These are phyloP conservation scores for Epizoanthus scotinus DNA, from an alignment of 92 coral and sea anemone genomes.

Conservation along the genomic window DNA sequence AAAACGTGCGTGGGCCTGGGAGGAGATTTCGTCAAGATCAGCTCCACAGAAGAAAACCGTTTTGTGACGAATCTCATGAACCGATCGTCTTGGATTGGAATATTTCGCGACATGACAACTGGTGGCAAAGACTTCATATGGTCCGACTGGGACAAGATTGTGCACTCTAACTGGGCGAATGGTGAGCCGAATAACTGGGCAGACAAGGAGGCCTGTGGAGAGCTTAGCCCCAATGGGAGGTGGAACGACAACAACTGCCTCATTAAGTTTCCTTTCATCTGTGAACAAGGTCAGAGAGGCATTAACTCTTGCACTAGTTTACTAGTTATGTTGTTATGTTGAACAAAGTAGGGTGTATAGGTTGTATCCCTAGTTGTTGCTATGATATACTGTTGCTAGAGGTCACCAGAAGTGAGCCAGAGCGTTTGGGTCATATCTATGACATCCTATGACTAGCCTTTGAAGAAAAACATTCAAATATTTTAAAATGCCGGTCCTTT, in stretches of 20 bases:
- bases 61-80: slow-evolving; percentile 7
- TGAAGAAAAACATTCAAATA: no score
- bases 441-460: no score
- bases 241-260: slow-evolving; percentile 30
- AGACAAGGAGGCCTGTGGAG: slow-evolving; percentile 19
- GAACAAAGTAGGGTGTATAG: no score
- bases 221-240: background rate
- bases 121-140: slow-evolving; percentile 19
- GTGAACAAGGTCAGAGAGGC: slow-evolving; percentile 7
- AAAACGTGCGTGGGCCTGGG: background rate
- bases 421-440: no score
- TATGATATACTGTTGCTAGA: no score
- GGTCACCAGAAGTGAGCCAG: no score
- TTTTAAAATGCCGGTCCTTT: no score
- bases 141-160: slow-evolving; percentile 30
- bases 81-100: slow-evolving; percentile 2
- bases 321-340: no score
- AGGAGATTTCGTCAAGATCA: slow-evolving; percentile 24
- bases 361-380: no score
- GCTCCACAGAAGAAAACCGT: slow-evolving; percentile 10
- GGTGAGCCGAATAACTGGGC: slow-evolving; percentile 23
- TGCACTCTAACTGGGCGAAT: background rate
- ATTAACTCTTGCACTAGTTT: no score
- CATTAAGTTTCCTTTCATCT: slow-evolving; percentile 1
- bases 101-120: slow-evolving; percentile 27